phyloP scores from a whole-genome alignment of 2,113 vertebrate genomes.

The Bagarius yarrelli region DNA sequence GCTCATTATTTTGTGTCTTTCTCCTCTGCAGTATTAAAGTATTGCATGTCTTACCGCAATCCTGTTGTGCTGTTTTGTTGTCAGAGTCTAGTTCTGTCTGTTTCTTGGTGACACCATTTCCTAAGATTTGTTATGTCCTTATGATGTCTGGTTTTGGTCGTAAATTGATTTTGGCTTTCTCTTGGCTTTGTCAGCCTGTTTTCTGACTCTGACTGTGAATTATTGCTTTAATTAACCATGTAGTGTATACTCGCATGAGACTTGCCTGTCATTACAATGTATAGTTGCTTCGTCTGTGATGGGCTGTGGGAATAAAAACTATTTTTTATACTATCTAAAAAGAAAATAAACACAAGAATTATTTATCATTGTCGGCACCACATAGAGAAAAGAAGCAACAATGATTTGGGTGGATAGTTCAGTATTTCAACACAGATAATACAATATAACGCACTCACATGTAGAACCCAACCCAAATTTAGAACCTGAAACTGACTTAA shows the following conservation, averaged over 20 bases:
- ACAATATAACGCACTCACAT: neutral
- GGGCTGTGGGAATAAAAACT: neutral
- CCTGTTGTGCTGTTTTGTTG: neutral
- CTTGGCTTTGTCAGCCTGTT: too few species aligned
- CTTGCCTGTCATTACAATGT: neutral
- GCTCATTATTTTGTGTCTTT: neutral
- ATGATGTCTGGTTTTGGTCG: neutral
- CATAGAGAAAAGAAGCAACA: neutral
- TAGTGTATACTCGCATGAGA: neutral
- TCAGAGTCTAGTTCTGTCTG: neutral
- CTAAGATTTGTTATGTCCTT: neutral
- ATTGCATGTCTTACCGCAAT: constrained; percentile 19
- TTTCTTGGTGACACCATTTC: neutral
- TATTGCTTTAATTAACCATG: neutral
- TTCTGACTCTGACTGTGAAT: neutral
- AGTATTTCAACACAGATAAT: too few species aligned
- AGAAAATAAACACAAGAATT: neutral
- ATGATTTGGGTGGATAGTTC: too few species aligned
- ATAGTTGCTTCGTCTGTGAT: neutral
- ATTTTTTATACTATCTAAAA: neutral
- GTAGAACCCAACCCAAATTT: too few species aligned
- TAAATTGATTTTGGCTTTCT: neutral
- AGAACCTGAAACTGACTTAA: too few species aligned
- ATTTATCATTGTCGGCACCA: neutral
- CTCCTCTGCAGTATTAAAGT: neutral